A percentile compares a stretch with the other conserved stretches of the same genome.
These are phyloP conservation scores for Colaptes auratus DNA, from an alignment of 2,113 vertebrate genomes.

Conservation along the genomic window DNA sequence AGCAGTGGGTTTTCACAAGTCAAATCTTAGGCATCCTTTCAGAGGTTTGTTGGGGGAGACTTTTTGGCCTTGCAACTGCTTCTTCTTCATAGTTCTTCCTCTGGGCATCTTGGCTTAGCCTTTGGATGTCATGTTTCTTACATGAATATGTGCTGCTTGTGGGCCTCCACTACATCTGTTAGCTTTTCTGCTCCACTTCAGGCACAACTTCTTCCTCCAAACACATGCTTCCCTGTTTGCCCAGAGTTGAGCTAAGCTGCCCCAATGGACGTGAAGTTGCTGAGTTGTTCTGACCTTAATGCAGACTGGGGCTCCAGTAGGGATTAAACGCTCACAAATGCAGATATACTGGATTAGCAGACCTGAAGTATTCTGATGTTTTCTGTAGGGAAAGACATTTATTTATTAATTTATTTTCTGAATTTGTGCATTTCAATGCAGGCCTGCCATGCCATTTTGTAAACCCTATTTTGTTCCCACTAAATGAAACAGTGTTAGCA, in stretches of 20 bases:
- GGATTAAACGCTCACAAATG: background rate
- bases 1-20: background rate
- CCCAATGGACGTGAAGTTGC: too few relatives aligned
- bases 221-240: rapidly evolving
- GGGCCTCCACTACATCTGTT: background rate
- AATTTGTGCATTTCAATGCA: rapidly evolving
- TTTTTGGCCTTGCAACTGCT: background rate
- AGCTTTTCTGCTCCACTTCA: background rate
- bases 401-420: background rate
- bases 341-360: background rate
- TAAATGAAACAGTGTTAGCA: background rate
- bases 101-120: background rate
- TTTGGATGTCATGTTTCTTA: background rate
- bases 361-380: background rate
- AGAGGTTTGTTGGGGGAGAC: background rate
- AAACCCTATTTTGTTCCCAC: background rate
- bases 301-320: background rate
- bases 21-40: background rate
- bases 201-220: background rate
- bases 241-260: background rate
- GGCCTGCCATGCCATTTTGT: background rate
- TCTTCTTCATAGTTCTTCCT: background rate
- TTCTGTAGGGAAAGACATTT: background rate
- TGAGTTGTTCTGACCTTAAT: background rate
- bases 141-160: rapidly evolving